Percentiles rank a stretch among this genome's conserved stretches.
These are phyloP conservation scores for Oncorhynchus clarkii DNA, from an alignment of 2,113 vertebrate genomes.

Conservation along the genomic window DNA sequence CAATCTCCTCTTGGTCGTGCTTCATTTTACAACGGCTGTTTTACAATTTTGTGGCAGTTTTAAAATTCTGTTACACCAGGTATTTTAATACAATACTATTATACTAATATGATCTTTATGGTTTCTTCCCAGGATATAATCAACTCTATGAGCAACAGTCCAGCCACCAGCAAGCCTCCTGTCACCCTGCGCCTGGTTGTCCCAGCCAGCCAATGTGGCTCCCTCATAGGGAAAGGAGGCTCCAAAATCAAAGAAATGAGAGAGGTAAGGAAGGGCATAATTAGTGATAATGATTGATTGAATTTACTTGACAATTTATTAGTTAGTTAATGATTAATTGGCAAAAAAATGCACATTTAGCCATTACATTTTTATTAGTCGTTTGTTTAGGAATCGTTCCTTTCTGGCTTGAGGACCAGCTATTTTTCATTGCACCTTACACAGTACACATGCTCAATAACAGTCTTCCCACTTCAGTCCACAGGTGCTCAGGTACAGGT, in stretches of 20 bases:
- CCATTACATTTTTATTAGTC: no score
- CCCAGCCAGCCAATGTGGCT: slow-evolving; percentile 94
- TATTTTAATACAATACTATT: no score
- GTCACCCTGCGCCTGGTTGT: slow-evolving; percentile 93
- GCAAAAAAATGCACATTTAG: no score
- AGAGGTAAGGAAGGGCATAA: slow-evolving; percentile 75
- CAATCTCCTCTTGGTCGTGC: not conserved
- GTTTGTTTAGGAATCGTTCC: no score
- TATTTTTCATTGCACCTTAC: no score
- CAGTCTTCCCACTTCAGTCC: slow-evolving; percentile 73
- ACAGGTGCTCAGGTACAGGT: slow-evolving; percentile 98
- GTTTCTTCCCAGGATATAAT: slow-evolving; percentile 84
- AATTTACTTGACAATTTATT: no score
- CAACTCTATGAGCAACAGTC: slow-evolving; percentile 98
- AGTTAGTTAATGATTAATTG: no score
- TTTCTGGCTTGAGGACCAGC: no score
- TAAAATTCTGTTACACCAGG: no score
- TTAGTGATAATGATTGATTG: not conserved
- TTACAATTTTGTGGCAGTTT: no score
- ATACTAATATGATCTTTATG: not conserved
- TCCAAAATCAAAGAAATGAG: slow-evolving; percentile 99
- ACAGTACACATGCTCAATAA: not conserved
- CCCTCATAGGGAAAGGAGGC: slow-evolving; percentile 95
- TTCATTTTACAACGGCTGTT: not conserved
- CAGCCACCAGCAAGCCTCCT: slow-evolving; percentile 94